Evolutionary conservation across 2,113 vertebrate species (phyloP), one percentile per base, ranked within the genome.

Genomic region (Coregonus clupeaformis): DNA sequence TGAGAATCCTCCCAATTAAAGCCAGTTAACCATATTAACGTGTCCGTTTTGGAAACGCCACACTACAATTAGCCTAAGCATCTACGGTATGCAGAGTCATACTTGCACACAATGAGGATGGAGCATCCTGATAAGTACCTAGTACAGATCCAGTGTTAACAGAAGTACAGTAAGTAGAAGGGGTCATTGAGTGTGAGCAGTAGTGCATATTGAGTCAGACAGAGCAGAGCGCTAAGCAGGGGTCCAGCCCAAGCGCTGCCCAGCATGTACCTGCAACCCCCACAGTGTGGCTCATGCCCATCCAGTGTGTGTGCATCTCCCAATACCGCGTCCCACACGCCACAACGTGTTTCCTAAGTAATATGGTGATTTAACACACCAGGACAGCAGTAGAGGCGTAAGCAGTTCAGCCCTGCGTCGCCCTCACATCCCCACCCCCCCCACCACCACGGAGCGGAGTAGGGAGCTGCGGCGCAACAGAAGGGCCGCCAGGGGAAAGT

Each of bases 291-390:
- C 36, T 12, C 36, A 42, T 42, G 36, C 36, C 9, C 36, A 42
- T 42, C 36, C 18, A 16, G n/a, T 16, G 57, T 67, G 82, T 80
- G 82, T 71, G 81, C n/a, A 27, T 45, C 29, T 64, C 22, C 22
- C 7, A 32, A 32, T n/a, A 27, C 59, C 24, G 18, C 62, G 11
- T 3, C 70, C 5, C 67, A 74, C 69, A 74, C 77, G 82, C 20
- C 1, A 13, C 68, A 82, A 76, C 73, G 70, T 78, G 83, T 85
- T 88, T 88, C 78, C 78, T 57, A 85, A 86, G 79, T 84, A 89
- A 84, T 77, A 78, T 71, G 30, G 71, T 90, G 89, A 91, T 90
- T 86, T 91, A 90, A 91, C 86, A 65, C 83, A 85, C 82, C 87
- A 84, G 88, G 90, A 91, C 90, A 91, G 86, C 79, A 86, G 36